These are phyloP conservation scores for Cheilosia vulpina DNA, from an alignment of 2,888 invertebrate genomes.

Conservation along the genomic window DNA sequence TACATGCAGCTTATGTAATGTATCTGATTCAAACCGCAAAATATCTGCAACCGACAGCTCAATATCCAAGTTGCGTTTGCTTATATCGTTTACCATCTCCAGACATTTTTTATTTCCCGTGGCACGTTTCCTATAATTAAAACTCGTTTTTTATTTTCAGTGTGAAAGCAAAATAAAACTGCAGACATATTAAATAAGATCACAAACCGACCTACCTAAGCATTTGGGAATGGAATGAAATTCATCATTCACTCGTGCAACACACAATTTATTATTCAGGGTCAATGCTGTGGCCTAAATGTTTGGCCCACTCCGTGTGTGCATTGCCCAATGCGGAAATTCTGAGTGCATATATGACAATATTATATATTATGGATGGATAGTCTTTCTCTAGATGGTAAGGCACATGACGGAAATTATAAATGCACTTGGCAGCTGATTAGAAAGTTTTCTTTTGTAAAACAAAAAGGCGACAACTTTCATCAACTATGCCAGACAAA, in stretches of 20 bases:
- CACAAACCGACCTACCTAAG: not conserved
- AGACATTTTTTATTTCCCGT: not conserved
- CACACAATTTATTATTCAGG: conserved; percentile 42
- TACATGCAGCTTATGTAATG: too few relatives aligned
- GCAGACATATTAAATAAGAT: conserved; percentile 4
- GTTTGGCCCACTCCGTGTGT: not conserved
- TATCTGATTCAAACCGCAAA: too few relatives aligned
- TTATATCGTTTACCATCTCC: too few relatives aligned
- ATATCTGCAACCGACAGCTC: too few relatives aligned
- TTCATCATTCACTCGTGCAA: conserved; percentile 13
- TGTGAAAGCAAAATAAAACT: not conserved
- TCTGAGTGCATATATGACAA: too few relatives aligned
- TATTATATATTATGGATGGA: too few relatives aligned
- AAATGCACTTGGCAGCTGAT: not conserved
- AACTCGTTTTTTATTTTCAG: conserved; percentile 6
- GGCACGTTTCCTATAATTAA: conserved; percentile 8
- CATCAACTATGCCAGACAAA: not conserved
- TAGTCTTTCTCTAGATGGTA: too few relatives aligned
- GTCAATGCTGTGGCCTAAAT: conserved; percentile 44
- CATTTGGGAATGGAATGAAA: not conserved
- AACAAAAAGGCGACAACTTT: not conserved
- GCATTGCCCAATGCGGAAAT: not conserved
- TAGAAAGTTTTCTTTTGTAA: conserved; percentile 9
- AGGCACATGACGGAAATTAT: not conserved
- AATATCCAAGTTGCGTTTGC: too few relatives aligned